These are phyloP conservation scores for Phaenicophaeus curvirostris DNA, from an alignment of 2,797 vertebrate genomes.

Conservation along the genomic window DNA sequence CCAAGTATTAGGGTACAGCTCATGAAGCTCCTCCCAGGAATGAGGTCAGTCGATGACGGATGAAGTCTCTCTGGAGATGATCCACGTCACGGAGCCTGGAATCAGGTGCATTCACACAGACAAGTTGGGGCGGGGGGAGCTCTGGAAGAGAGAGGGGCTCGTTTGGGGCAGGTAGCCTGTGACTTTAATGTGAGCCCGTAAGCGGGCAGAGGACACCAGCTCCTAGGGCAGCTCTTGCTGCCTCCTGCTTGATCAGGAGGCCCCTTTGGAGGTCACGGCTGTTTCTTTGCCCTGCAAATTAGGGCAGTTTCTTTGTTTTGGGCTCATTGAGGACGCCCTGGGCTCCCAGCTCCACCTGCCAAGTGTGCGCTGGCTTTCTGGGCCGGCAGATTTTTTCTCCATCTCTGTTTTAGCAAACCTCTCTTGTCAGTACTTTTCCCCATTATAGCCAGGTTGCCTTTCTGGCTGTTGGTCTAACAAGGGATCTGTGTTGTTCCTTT, in stretches of 20 bases:
- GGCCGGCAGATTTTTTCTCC: neutral
- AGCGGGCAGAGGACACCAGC: neutral
- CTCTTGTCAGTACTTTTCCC: neutral
- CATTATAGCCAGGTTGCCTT: accelerated
- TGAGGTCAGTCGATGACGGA: accelerated
- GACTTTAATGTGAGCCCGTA: too few species aligned
- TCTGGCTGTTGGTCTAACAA: neutral
- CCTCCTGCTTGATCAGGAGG: neutral
- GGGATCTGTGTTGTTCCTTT: neutral
- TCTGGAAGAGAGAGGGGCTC: neutral
- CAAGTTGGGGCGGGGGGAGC: too few species aligned
- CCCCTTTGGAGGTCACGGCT: neutral
- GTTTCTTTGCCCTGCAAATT: neutral
- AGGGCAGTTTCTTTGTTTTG: neutral
- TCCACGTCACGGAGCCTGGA: accelerated
- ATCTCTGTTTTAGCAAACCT: neutral
- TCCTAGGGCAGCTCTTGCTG: neutral
- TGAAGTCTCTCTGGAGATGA: neutral
- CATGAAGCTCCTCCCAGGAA: neutral
- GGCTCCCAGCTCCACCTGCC: neutral
- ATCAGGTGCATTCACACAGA: too few species aligned
- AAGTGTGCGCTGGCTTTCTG: neutral
- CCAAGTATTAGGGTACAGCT: accelerated
- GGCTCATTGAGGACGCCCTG: neutral
- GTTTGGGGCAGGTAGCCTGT: neutral